A percentile compares a stretch with the other conserved stretches of the same genome.
These are phyloP conservation scores for Neoseiulus cucumeris DNA, from an alignment of 1,140 invertebrate genomes.

Conservation along the genomic window DNA sequence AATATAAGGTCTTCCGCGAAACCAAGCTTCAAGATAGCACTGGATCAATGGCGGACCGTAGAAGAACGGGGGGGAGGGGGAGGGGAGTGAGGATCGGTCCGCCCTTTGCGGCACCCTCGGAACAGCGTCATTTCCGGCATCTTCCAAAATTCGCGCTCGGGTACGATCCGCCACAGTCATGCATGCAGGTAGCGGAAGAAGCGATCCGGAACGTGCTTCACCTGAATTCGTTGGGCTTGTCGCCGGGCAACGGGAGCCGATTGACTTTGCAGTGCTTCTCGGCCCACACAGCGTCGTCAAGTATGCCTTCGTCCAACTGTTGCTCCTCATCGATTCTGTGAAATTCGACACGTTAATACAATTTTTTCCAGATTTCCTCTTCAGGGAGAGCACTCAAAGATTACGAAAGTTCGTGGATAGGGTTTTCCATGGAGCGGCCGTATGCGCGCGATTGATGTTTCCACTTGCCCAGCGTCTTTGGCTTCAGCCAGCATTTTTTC, in stretches of 20 bases:
- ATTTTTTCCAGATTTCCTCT: neutral
- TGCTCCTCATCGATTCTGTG: neutral
- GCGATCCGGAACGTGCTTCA: neutral
- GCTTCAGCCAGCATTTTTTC: neutral
- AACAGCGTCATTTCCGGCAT: too few relatives aligned
- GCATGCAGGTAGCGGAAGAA: neutral
- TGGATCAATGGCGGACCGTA: too few relatives aligned
- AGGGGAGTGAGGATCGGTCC: too few relatives aligned
- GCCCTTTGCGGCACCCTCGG: too few relatives aligned
- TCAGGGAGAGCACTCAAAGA: too few relatives aligned
- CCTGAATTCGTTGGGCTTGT: slow-evolving; percentile 9
- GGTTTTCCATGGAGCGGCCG: too few relatives aligned
- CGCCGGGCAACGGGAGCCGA: neutral
- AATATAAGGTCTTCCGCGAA: too few relatives aligned
- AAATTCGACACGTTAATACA: neutral
- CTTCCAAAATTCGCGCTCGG: too few relatives aligned
- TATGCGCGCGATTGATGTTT: too few relatives aligned
- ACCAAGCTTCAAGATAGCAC: too few relatives aligned
- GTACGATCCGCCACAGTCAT: neutral
- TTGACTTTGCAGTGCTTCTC: neutral
- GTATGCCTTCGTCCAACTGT: neutral
- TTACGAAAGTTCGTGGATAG: too few relatives aligned
- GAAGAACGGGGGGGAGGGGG: too few relatives aligned
- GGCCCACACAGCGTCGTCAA: neutral
- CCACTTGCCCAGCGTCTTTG: neutral